Evolutionary conservation across 1,140 invertebrate species (phyloP).

Genomic region (Anastrepha ludens): DNA sequence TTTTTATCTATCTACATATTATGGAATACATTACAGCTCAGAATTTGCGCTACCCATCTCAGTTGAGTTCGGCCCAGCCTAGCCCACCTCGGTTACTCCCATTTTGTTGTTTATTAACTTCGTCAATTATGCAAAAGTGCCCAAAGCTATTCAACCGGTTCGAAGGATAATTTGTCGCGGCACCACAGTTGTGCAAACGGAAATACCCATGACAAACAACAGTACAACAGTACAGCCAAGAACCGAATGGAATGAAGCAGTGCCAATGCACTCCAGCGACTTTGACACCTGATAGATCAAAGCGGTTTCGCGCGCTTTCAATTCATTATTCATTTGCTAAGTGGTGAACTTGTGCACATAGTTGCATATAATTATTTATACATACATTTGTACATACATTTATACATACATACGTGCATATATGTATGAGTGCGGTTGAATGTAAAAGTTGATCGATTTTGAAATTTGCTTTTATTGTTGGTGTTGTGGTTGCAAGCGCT

Average conservation of each 20-base stretch:
- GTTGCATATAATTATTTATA: neutral
- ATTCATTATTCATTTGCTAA: constrained; percentile 51
- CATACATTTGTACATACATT: neutral
- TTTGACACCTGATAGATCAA: constrained; percentile 52
- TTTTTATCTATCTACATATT: constrained; percentile 34
- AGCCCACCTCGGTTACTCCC: constrained; percentile 13
- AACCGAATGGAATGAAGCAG: constrained; percentile 32
- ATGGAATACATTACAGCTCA: neutral
- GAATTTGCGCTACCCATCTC: neutral
- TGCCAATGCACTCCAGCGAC: constrained; percentile 46
- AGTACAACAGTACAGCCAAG: neutral
- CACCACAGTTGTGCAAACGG: constrained; percentile 39
- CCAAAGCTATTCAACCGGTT: constrained; percentile 50
- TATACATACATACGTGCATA: neutral
- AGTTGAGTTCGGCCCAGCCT: neutral
- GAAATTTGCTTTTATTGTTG: neutral
- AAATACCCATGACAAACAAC: constrained; percentile 48
- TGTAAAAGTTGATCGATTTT: neutral
- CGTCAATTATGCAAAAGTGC: constrained; percentile 48
- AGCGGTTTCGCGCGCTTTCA: constrained; percentile 43
- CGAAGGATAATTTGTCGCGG: constrained; percentile 50
- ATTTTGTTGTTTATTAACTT: constrained; percentile 41
- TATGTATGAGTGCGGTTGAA: neutral
- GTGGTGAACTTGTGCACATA: constrained; percentile 5
- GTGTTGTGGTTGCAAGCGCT: neutral